Percentiles rank a stretch among this genome's conserved stretches.
Conservation (phyloP, 2,797 vertebrate genomes). For the Melanotaenia pygmaea region DNA sequence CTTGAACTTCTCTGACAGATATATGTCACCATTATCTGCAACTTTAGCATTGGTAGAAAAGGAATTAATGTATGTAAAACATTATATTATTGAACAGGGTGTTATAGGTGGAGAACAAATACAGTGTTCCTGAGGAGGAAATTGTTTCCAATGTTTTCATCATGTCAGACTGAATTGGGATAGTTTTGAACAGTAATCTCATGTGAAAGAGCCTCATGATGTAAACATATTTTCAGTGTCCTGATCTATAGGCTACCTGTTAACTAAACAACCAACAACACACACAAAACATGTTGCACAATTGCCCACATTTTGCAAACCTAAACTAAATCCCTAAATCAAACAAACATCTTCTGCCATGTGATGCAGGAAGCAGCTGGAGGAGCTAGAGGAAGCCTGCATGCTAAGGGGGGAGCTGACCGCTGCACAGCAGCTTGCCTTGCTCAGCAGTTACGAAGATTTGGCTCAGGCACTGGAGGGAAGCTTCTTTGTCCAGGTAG, state of each 20-base stretch:
- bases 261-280: background rate
- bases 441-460: conserved; percentile 86
- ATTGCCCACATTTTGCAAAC: background rate
- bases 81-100: background rate
- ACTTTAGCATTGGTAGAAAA: background rate
- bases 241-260: background rate
- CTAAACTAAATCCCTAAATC: background rate
- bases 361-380: conserved; percentile 86
- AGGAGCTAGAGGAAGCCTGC: conserved; percentile 82
- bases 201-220: background rate
- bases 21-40: background rate
- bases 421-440: conserved; percentile 82
- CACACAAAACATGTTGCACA: background rate
- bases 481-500: conserved; percentile 91
- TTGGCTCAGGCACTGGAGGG: conserved; percentile 88
- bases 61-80: background rate
- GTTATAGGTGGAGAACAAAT: background rate
- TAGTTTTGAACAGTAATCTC: background rate
- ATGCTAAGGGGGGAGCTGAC: conserved; percentile 87
- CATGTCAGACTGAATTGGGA: no score
- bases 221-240: background rate
- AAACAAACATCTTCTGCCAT: background rate
- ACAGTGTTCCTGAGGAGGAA: no score
- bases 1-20: background rate
- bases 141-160: no score